A percentile compares a stretch with the other conserved stretches of the same genome.
These are phyloP conservation scores for Heterocephalus glaber DNA, from an alignment of 2,113 vertebrate species.

Conservation along the genomic window DNA sequence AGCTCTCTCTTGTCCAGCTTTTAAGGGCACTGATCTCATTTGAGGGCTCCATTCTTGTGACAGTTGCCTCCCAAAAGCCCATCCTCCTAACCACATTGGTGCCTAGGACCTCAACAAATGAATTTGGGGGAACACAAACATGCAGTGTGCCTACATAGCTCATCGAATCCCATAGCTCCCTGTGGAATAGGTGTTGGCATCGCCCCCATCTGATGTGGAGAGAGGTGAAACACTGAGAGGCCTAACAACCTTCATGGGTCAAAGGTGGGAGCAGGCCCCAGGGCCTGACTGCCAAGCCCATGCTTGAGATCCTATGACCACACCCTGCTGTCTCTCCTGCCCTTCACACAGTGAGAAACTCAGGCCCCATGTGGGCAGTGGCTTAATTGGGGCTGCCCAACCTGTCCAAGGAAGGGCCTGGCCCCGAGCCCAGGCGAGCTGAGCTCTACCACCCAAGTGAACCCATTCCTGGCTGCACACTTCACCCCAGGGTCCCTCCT, in stretches of 20 bases:
- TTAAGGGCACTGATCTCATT: background rate
- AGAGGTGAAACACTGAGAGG: background rate
- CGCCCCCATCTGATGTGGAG: background rate
- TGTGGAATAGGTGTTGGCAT: background rate
- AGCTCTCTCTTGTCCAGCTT: background rate
- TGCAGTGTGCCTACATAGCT: background rate
- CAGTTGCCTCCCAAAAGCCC: background rate
- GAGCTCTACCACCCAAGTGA: background rate
- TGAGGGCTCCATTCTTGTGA: too few species aligned
- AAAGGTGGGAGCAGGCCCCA: background rate
- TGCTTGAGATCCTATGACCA: background rate
- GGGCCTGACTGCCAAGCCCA: background rate
- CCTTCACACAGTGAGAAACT: background rate
- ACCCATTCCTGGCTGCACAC: background rate
- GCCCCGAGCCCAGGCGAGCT: background rate
- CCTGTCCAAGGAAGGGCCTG: background rate
- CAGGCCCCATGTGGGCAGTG: background rate
- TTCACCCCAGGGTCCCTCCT: background rate
- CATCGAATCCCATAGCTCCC: background rate
- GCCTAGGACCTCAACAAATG: background rate
- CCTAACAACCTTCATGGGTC: background rate
- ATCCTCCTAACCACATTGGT: background rate
- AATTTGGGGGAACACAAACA: background rate
- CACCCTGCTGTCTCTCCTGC: background rate
- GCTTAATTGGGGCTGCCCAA: background rate